phyloP scores from a whole-genome alignment of 2,888 invertebrate genomes.

The Trissoscelio sp. region DNA sequence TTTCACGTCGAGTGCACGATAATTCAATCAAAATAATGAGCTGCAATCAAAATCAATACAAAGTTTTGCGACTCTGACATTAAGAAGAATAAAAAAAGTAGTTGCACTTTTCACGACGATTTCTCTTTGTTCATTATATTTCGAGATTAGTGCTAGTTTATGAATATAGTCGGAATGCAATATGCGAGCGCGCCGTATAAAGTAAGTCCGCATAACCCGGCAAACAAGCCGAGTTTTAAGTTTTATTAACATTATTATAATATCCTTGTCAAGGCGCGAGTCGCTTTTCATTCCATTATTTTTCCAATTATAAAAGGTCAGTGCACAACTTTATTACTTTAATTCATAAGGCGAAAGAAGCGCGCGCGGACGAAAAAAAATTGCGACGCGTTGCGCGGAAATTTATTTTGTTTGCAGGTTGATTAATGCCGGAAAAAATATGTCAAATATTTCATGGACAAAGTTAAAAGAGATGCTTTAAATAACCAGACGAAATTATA shows the following conservation, averaged over 20 bases:
- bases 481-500: constrained; percentile 21
- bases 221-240: constrained; percentile 25
- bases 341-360: constrained; percentile 19
- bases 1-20: constrained; percentile 31
- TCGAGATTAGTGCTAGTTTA: constrained; percentile 21
- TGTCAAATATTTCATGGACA: constrained; percentile 26
- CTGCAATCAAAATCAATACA: background rate
- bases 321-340: constrained; percentile 23
- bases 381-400: background rate
- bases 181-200: background rate
- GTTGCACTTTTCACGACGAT: background rate
- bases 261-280: background rate
- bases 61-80: background rate
- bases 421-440: constrained; percentile 24
- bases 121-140: background rate
- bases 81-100: background rate
- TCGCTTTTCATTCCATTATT: constrained; percentile 25
- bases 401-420: constrained; percentile 26
- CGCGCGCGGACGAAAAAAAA: background rate
- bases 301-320: constrained; percentile 29
- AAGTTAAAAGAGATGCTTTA: constrained; percentile 18
- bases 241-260: constrained; percentile 37
- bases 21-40: constrained; percentile 48
- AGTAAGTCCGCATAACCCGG: constrained; percentile 2
- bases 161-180: constrained; percentile 9